Conservation (phyloP, 2,113 vertebrate genomes). For the Notarius quadriscutis region DNA sequence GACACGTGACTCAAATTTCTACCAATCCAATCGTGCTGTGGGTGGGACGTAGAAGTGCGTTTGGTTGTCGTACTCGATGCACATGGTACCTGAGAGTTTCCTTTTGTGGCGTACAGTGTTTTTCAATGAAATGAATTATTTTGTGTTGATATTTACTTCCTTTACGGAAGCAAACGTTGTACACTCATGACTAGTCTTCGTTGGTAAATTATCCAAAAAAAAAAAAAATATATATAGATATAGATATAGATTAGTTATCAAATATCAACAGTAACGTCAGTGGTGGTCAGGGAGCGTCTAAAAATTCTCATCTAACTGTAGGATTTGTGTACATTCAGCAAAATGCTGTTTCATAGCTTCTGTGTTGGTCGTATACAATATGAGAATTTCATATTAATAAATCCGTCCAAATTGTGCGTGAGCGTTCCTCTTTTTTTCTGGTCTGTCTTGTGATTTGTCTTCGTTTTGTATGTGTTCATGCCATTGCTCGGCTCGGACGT, state of each 20-base stretch:
- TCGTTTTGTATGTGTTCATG: constrained; percentile 7
- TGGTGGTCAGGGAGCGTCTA: constrained; percentile 5
- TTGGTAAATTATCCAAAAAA: background rate
- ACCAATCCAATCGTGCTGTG: too few species aligned
- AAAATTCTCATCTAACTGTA: background rate
- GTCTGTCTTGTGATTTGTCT: background rate
- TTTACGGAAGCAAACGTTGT: background rate
- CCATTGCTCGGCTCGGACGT: constrained; percentile 6
- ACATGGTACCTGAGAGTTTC: too few species aligned
- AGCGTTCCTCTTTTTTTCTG: background rate
- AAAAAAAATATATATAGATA: too few species aligned
- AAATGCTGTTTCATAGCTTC: background rate
- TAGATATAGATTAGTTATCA: background rate
- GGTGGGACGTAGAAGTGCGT: too few species aligned
- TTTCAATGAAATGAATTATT: background rate
- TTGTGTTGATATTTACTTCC: background rate
- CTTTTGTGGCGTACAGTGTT: background rate
- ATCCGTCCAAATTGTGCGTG: too few species aligned
- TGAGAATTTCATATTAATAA: background rate
- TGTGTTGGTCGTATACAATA: background rate
- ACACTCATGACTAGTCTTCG: background rate
- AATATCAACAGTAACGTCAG: constrained; percentile 25
- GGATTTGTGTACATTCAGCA: background rate
- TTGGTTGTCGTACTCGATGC: too few species aligned
- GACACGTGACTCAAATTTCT: too few species aligned